Evolutionary conservation across 2,113 vertebrate genomes (phyloP).

Genomic region (Zosterops pallidus): DNA sequence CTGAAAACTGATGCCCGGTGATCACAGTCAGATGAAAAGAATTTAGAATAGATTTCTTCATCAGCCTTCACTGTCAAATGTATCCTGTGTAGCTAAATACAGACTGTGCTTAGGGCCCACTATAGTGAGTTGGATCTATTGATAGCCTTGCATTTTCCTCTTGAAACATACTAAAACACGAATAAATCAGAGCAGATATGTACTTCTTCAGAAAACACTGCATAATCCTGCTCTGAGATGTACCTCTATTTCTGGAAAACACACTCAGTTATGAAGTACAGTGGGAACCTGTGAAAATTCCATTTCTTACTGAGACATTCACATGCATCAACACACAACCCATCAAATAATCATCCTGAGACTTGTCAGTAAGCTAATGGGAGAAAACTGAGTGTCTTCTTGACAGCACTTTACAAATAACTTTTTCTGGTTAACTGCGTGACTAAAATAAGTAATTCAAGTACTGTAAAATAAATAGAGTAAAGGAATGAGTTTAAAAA

Average conservation of each 20-base stretch:
- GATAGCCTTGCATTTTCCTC: background rate
- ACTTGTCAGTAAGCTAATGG: background rate
- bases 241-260: slow-evolving; percentile 15
- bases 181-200: background rate
- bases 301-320: background rate
- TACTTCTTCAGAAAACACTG: background rate
- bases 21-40: slow-evolving; percentile 19
- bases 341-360: background rate
- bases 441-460: background rate
- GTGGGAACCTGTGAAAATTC: slow-evolving; percentile 24
- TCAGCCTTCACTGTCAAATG: background rate
- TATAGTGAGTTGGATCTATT: background rate
- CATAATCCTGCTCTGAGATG: background rate
- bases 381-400: background rate
- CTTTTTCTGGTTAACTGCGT: background rate
- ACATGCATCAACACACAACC: background rate
- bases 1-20: background rate
- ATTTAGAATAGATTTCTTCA: slow-evolving; percentile 15
- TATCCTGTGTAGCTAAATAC: background rate
- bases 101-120: background rate
- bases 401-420: background rate
- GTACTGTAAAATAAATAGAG: background rate
- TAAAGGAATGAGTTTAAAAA: background rate
- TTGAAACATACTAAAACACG: background rate
- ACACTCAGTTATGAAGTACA: background rate